Conservation (phyloP, 53 echinoderm and acorn worm species). For the Actinopyga echinites region DNA sequence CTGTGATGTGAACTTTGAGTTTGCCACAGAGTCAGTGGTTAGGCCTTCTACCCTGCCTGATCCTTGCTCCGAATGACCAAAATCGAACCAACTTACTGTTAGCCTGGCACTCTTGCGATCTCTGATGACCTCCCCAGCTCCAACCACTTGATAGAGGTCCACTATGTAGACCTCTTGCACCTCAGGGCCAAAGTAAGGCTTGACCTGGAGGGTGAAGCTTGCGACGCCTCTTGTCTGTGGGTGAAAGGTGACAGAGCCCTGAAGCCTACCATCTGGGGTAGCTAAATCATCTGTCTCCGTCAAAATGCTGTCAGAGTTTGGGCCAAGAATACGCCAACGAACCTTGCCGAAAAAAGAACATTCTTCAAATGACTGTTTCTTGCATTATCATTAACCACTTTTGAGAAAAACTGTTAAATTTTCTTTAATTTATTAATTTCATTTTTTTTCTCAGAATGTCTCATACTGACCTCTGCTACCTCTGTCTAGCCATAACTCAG, state of each 20-base stretch:
- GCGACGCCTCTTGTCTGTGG: conserved; percentile 65
- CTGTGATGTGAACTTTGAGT: no score
- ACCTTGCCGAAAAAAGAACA: conserved; percentile 50
- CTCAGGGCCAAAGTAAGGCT: conserved; percentile 91
- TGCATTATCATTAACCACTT: no score
- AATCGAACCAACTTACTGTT: conserved; percentile 51
- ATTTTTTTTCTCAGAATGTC: not conserved
- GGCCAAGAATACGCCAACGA: conserved; percentile 95
- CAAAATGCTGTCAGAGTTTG: conserved; percentile 74
- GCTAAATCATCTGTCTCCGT: conserved; percentile 80
- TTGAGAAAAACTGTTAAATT: not conserved
- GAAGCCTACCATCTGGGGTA: conserved; percentile 74
- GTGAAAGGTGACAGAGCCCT: conserved; percentile 85
- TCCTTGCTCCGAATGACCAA: not conserved
- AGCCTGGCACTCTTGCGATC: conserved; percentile 57
- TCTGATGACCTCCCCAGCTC: conserved; percentile 80
- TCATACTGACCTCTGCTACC: no score
- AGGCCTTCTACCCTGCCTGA: not conserved
- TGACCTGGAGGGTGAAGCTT: conserved; percentile 77
- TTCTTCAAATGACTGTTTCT: not conserved
- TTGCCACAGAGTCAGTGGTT: not conserved
- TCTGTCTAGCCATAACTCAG: no score
- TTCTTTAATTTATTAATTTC: not conserved
- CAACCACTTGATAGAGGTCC: conserved; percentile 86
- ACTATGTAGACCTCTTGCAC: conserved; percentile 72